Evolutionary conservation across 2,797 vertebrate genomes (phyloP), one percentile per base, ranked within the genome.

Genomic region (Sebastes goodei): DNA sequence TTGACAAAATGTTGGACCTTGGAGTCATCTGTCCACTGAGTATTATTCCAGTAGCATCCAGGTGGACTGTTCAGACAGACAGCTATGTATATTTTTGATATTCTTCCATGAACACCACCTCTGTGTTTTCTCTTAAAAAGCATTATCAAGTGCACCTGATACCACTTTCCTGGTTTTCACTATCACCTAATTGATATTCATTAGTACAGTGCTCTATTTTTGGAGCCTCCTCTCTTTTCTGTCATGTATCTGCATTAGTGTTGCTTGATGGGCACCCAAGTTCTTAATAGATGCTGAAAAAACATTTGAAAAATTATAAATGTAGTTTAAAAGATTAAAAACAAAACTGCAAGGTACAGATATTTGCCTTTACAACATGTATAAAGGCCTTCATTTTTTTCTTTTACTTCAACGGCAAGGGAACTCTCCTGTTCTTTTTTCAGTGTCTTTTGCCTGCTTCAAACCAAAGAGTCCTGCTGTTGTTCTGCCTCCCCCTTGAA

Each of bases 11-110:
- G 10, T 69, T 72, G 0, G 35, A 85, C 72, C 62, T 74, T 53
- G 27, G 52, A 78, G n/a, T 27, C 25, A 56, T 76, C 63, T 85
- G 69, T 86, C 73, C 62, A 62, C 53, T 3, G 38, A 74, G 57
- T 23, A 25, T 79, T 85, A 65, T 75, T 81, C 32, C 55, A 60
- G 10, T 17, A 32, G 32, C 56, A 33, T 70, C 63, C 52, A 70
- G 14, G 57, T 65, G 27, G 38, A 12, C 49, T 81, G 52, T 61
- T 61, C 38, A 73, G 6, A 56, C 35, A 38, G 25, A 8, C 67
- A 63, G 33, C 14, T 57, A 3, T 67, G 52, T 69, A 33, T 57
- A 69, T 73, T 69, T 85, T 85, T 21, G 7, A 6, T 68, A 52
- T 72, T 72, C 21, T 55, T 69, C 21, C 46, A 25, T 71, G n/a